Base-by-base conservation (phyloP, 2,113 vertebrate species). In the Fulmarus glacialis region DNA sequence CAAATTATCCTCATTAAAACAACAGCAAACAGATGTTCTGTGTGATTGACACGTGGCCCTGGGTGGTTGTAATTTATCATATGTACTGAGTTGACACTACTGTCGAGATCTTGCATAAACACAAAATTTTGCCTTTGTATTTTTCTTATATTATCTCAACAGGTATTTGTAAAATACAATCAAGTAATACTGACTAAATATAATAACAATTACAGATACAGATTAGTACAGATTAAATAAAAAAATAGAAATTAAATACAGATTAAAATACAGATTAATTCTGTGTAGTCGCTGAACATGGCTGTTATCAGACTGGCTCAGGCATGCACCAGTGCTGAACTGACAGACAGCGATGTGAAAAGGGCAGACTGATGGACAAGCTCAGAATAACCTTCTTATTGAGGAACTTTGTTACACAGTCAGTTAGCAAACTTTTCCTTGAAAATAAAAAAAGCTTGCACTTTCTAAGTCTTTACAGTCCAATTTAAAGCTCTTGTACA, bases 401-500 rank as follows among this genome's bases (percentile, higher is more conserved):
- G 9, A 71, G 32, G 23, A 85, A 27, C 11, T n/a, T 89, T 27
- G 42, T 82, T 75, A 43, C 23, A 40, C 40, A 47, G 62, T 34
- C 42, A 21, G 40, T 56, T 48, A 68, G 26, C 13, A 53, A 15
- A 15, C 17, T 45, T 45, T 16, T 45, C 48, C 43, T 56, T 90
- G 64, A 87, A 92, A 74, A 22, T 38, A 48, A 42, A 73, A 86
- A 77, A 59, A 34, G 0, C 22, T 70, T 58, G 29, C 71, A 38
- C 34, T 77, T 67, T 89, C 48, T 48, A 75, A 50, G 34, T 60
- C 67, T 86, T 90, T 63, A 52, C 30, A 73, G 45, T 45, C 29
- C 59, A 90, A 22, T 93, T 86, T 93, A 93, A 96, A 94, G 38
- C 53, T 81, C 88, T 93, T 66, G 45, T 53, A 52, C 40, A 24